Evolutionary conservation across 92 coral and sea anemone species (phyloP), one percentile per base, ranked within the genome.

Genomic region (Epizoanthus stellaris): DNA sequence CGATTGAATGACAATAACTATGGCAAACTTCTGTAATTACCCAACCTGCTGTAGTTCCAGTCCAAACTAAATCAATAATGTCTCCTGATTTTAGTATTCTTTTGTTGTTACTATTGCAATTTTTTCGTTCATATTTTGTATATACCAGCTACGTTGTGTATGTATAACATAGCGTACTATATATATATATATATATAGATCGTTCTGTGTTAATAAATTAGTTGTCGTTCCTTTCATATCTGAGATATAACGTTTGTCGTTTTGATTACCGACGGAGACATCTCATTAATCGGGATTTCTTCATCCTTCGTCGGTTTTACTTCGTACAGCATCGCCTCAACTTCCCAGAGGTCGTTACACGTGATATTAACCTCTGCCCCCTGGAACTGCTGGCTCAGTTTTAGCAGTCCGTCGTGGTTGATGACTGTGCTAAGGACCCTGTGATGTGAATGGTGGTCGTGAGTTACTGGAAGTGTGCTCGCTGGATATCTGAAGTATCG

Each of bases 381-480:
- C 17, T 91, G 59, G 21, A 54, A 86, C 54, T 73, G 72, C 58
- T 75, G 88, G 68, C 81, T 64, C 34, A 94, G 82, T 64, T 86
- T 90, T 38, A 81, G 87, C 43, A 94, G 95, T 75, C 98, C 95
- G 25, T 92, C 89, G 81, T 89, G 91, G 81, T 90, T 92, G 53
- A 94, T 77, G 2, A 89, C 91, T 53, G 92, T 88, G 34, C 75
- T 68, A 15, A 83, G 68, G 39, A 88, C 71, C 36, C 81, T 89
- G 8, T 5, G 53, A 40, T 47, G 57, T 80, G 69, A 65, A 6
- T 69, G 36, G 66, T 59, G 25, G 58, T 61, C 60, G 10, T 79
- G 42, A 15, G 86, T 87, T 16, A 76, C 60, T 7, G 85, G 53
- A 23, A 70, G 88, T 13, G 68, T 69, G 4, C 45, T 84, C 52